phyloP scores from a whole-genome alignment of 2,888 invertebrate genomes.

The Cotesia congregata region DNA sequence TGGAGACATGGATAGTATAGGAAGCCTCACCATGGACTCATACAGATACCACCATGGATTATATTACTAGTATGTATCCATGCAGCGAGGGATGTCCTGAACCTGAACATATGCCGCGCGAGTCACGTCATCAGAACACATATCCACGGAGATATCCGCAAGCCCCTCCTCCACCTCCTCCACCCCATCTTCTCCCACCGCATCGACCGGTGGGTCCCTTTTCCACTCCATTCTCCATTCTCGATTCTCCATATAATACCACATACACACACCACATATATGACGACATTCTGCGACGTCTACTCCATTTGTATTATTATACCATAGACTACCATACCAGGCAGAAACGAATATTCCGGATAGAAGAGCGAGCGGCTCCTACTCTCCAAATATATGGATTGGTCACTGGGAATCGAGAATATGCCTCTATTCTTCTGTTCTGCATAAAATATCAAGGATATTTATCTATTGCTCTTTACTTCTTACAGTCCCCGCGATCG shows the following conservation, averaged over 20 bases:
- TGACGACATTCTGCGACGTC: conserved; percentile 26
- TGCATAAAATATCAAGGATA: no score
- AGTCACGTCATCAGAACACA: conserved; percentile 35
- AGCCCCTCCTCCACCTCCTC: background rate
- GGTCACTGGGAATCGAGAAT: background rate
- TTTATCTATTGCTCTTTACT: no score
- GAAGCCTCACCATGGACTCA: background rate
- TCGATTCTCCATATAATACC: no score
- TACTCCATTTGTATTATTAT: conserved; percentile 40
- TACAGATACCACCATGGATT: conserved; percentile 2
- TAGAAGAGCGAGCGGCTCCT: background rate
- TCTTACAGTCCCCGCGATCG: no score
- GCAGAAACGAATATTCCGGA: conserved; percentile 34
- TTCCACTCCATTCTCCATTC: conserved; percentile 19
- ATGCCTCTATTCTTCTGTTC: conserved; percentile 3
- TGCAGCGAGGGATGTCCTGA: conserved; percentile 24
- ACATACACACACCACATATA: background rate
- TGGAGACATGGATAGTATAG: background rate
- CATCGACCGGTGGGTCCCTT: conserved; percentile 28
- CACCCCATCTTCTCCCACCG: background rate
- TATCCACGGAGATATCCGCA: conserved; percentile 23
- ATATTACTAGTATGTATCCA: conserved; percentile 18
- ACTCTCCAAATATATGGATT: conserved; percentile 12
- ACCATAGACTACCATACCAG: conserved; percentile 2
- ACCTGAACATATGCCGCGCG: conserved; percentile 35